A percentile compares a stretch with the other conserved stretches of the same genome.
These are phyloP conservation scores for Lucifuga dentata DNA, from an alignment of 2,113 vertebrate genomes.

Conservation along the genomic window DNA sequence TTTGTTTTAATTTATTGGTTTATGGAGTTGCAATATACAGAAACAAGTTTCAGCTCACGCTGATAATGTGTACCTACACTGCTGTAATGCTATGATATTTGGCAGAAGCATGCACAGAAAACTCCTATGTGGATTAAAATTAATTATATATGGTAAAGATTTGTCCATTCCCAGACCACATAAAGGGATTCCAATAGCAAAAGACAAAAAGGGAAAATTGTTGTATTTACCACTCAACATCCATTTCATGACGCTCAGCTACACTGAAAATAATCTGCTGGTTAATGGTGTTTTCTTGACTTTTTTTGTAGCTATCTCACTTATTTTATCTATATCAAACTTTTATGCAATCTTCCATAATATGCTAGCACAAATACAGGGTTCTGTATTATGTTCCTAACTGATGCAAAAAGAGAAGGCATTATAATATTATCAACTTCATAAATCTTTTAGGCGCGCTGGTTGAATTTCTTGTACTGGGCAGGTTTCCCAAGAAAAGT, in stretches of 20 bases:
- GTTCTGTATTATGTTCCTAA: too few relatives aligned
- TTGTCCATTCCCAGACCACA: conserved; percentile 13
- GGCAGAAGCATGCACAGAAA: conserved; percentile 55
- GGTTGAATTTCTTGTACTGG: not conserved
- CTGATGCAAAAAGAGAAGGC: too few relatives aligned
- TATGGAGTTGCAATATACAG: not conserved
- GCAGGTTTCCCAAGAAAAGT: conserved; percentile 9
- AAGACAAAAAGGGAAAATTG: not conserved
- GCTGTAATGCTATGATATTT: too few relatives aligned
- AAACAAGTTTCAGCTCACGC: not conserved
- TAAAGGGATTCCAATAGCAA: not conserved
- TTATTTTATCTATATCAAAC: too few relatives aligned
- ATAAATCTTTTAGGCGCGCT: not conserved
- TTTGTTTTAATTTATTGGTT: not conserved
- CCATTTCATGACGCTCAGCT: not conserved
- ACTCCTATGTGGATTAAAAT: conserved; percentile 32
- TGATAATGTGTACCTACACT: not conserved
- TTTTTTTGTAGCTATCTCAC: too few relatives aligned
- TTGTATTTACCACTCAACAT: not conserved
- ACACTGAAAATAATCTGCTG: not conserved
- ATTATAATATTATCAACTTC: too few relatives aligned
- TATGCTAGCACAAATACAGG: too few relatives aligned
- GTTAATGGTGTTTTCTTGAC: too few relatives aligned
- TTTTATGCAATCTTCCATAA: too few relatives aligned
- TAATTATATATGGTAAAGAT: conserved; percentile 18